Base-by-base conservation (phyloP, 2,888 invertebrate species). In the Eupeodes luniger region DNA sequence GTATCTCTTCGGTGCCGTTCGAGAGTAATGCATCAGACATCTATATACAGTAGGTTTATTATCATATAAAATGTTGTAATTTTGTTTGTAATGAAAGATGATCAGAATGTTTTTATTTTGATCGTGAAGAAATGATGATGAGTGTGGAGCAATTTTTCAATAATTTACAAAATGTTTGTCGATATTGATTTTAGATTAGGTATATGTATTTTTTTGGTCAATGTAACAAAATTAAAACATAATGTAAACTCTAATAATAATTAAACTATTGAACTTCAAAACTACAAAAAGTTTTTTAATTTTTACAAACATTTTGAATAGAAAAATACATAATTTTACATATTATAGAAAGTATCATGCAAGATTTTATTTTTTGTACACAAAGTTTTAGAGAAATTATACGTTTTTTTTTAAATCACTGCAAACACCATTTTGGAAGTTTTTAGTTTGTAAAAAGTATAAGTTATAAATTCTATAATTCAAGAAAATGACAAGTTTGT, bases 1-100 rank as follows among this genome's bases (percentile, higher is more conserved):
- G 49, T 76, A 91, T 90, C 66, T 89, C 90, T 74, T 91, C 91
- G 82, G 91, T 90, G 19, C 90, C 91, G 83, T 91, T 90, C 14
- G 91, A 91, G 80, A 91, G 89, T 61, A 81, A 57, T 69, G 91
- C 91, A 89, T 91, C 91, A 47, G 90, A 89, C 90, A 91, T 91
- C 91, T 91, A 51, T 47, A 85, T 6, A 70, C 36, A 36, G 14
- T 59, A 40, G 87, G 51, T 51, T 16, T 83, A 55, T 75, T 70
- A 59, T 70, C 78, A 78, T 44, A 75, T 40, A 75, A 85, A 53
- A 81, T 76, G 77, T 78, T 69, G 49, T 62, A 62, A 75, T 81
- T 57, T 75, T 78, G 64, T 74, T 78, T 72, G 34, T 49, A 34
- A 49, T 64, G 72, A 66, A 64, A 67, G 57, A 70, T 86, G 85